A percentile compares a stretch with the other conserved stretches of the same genome.
phyloP scores from a whole-genome alignment of 2,113 vertebrate species.

The Vulpes ferrilata region DNA sequence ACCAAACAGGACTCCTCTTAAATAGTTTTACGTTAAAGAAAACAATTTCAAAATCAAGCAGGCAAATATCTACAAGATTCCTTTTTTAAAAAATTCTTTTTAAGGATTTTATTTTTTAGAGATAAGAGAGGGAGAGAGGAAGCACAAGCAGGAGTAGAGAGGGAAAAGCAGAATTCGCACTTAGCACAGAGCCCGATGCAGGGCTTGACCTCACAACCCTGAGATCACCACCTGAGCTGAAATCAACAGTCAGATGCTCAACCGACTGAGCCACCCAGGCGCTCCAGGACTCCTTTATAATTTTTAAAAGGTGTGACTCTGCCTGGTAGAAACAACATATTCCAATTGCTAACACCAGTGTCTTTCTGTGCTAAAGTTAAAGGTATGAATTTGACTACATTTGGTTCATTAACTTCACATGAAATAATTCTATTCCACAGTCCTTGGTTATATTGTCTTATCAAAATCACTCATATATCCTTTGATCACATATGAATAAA shows the following conservation, averaged over 20 bases:
- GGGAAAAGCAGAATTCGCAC: neutral
- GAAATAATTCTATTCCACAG: neutral
- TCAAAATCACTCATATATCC: neutral
- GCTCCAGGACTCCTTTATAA: neutral
- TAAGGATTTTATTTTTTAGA: neutral
- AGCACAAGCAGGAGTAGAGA: too few species aligned
- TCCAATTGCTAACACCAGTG: neutral
- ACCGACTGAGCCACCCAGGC: neutral
- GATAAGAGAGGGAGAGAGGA: too few species aligned
- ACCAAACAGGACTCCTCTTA: neutral
- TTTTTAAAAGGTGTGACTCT: neutral
- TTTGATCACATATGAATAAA: constrained; percentile 20
- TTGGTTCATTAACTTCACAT: neutral
- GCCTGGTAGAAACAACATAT: constrained; percentile 3
- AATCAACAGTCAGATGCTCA: neutral
- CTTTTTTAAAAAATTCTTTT: neutral
- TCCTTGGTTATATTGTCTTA: neutral
- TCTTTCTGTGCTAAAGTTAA: constrained; percentile 4
- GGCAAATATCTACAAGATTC: neutral
- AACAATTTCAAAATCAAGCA: constrained; percentile 15
- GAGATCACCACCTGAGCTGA: neutral
- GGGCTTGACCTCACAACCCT: neutral
- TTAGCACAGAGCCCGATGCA: neutral
- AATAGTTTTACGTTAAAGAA: neutral
- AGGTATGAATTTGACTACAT: neutral